Conservation (phyloP, 2,113 vertebrate species). For the Eudyptes chrysolophus region DNA sequence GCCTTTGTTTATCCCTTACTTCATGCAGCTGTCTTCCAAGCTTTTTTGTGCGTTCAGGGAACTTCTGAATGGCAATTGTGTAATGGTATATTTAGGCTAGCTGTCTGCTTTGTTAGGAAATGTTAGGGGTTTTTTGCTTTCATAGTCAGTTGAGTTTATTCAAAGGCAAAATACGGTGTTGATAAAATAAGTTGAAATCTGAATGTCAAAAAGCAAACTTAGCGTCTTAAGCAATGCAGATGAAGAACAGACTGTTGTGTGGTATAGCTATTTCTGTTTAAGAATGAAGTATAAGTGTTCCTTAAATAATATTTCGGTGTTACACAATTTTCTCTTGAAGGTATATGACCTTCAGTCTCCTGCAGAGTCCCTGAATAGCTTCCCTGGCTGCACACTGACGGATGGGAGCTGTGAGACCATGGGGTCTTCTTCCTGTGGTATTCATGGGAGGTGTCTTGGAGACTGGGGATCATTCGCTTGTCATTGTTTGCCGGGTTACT, state of each 20-base stretch:
- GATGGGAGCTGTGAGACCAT: conserved; percentile 85
- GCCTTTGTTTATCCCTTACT: neutral
- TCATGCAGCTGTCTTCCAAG: neutral
- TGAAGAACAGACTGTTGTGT: neutral
- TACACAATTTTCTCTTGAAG: conserved; percentile 22
- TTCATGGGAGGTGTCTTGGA: conserved; percentile 80
- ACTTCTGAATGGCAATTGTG: neutral
- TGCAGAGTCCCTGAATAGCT: conserved; percentile 81
- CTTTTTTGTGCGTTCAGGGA: neutral
- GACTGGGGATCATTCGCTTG: conserved; percentile 86
- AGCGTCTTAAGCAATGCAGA: neutral
- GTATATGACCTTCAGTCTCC: conserved; percentile 85
- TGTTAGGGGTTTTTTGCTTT: neutral
- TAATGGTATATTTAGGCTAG: neutral
- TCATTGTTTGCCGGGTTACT: conserved; percentile 82
- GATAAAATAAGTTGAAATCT: conserved; percentile 6
- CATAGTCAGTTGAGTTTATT: neutral
- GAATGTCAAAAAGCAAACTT: neutral
- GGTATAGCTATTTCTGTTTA: neutral
- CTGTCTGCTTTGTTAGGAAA: conserved; percentile 8
- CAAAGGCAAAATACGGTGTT: neutral
- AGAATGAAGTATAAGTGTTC: neutral
- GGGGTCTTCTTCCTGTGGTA: conserved; percentile 83
- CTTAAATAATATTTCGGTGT: neutral
- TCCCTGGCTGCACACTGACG: conserved; percentile 81